Base-by-base conservation (phyloP, 2,888 invertebrate genomes). In the Eucera pruinosa region DNA sequence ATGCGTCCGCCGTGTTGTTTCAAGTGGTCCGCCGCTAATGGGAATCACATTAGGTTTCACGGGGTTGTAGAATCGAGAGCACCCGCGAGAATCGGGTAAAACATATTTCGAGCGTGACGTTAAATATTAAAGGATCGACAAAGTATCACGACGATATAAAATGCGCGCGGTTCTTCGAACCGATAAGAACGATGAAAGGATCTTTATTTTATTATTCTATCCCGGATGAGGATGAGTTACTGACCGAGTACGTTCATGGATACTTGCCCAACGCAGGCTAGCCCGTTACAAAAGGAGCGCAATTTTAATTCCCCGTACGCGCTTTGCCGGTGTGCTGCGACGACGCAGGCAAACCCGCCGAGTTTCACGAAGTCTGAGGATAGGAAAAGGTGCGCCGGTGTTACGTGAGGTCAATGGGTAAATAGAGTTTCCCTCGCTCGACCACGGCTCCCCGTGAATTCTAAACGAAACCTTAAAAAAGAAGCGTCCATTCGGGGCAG, bases 211-310 rank as follows among this genome's bases (percentile, higher is more conserved):
- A 65, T 77, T 67, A 54, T 75, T 74, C 66, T 48, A 54, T 66
- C 65, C 72, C 67, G 74, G 79, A 81, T 72, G 60, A 83, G 80
- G 67, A 70, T 81, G 68, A 77, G 74, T 80, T 80, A 74, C 76
- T 76, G 74, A 77, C 84, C 77, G 74, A 61, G 65, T 82, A 82
- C 84, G 78, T 84, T 84, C 81, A 84, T 82, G 80, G 82, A 81
- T 68, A 78, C 82, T 84, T 84, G 80, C 33, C 76, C 60, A 80
- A 54, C 30, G 15, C n/a, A n/a, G 64, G 36, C 55, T 78, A 54
- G n/a, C 13, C 84, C 84, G 84, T 84, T 84, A 84, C 45, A 57
- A 52, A n/a, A 65, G 68, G 81, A 75, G 68, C 73, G 72, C 82
- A 81, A 82, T 81, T 84, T 84, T 81, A 79, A 84, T 84, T 84